These are phyloP conservation scores for Cantharis rufa DNA, from an alignment of 2,888 invertebrate species.

Conservation along the genomic window DNA sequence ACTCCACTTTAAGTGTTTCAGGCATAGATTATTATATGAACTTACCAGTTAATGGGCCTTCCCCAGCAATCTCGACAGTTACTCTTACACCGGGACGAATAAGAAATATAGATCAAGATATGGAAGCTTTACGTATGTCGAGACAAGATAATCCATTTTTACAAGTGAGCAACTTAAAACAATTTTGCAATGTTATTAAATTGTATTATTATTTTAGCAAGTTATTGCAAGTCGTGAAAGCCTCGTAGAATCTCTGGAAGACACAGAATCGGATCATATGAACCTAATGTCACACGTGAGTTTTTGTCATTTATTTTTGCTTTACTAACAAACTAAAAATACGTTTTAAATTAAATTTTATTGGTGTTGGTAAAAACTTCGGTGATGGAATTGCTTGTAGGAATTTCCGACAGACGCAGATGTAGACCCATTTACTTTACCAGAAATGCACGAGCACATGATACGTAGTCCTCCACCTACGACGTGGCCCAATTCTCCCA, in stretches of 20 bases:
- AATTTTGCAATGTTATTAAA: not conserved
- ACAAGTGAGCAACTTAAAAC: slow-evolving; percentile 59
- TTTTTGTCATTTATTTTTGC: not conserved
- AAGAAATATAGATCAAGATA: slow-evolving; percentile 80
- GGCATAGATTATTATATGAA: slow-evolving; percentile 52
- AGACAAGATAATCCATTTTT: slow-evolving; percentile 85
- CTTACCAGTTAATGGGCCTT: slow-evolving; percentile 53
- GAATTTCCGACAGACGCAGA: slow-evolving; percentile 61
- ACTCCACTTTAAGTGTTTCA: slow-evolving; percentile 53
- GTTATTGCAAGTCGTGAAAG: slow-evolving; percentile 81
- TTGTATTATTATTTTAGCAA: slow-evolving; percentile 59
- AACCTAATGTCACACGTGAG: slow-evolving; percentile 77
- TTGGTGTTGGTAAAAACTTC: slow-evolving; percentile 19
- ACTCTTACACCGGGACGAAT: slow-evolving; percentile 75
- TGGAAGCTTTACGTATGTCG: slow-evolving; percentile 80
- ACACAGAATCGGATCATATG: slow-evolving; percentile 76
- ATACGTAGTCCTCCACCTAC: slow-evolving; percentile 81
- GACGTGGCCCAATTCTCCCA: slow-evolving; percentile 71
- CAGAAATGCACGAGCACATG: slow-evolving; percentile 82
- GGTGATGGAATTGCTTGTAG: slow-evolving; percentile 45
- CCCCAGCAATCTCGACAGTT: slow-evolving; percentile 66
- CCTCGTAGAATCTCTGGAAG: slow-evolving; percentile 72
- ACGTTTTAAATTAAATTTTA: slow-evolving; percentile 10
- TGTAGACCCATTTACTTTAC: slow-evolving; percentile 73
- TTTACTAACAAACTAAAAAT: not conserved